These are phyloP conservation scores for Dicentrarchus labrax DNA, from an alignment of 2,113 vertebrate genomes.

Conservation along the genomic window DNA sequence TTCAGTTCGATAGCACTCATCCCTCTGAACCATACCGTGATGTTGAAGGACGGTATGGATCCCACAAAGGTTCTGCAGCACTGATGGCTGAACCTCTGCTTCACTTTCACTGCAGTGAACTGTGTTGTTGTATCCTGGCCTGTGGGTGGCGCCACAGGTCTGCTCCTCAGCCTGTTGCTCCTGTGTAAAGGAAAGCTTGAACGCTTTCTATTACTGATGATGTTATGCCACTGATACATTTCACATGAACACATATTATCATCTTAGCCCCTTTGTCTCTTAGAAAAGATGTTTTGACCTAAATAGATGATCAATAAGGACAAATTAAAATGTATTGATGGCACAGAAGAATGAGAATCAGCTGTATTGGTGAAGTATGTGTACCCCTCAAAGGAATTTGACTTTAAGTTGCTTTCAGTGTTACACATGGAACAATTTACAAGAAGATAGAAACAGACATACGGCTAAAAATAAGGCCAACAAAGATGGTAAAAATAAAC, in stretches of 20 bases:
- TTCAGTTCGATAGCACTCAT: too few relatives aligned
- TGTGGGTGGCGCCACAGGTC: constrained; percentile 31
- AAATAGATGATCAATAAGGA: background rate
- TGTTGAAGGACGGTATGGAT: too few relatives aligned
- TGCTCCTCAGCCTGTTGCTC: background rate
- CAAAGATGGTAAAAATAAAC: background rate
- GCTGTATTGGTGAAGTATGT: too few relatives aligned
- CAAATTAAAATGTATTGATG: background rate
- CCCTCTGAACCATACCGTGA: too few relatives aligned
- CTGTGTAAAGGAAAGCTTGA: background rate
- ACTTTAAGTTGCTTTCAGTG: background rate
- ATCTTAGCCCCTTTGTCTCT: background rate
- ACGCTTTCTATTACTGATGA: background rate
- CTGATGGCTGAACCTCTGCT: too few relatives aligned
- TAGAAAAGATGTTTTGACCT: background rate
- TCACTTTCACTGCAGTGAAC: background rate
- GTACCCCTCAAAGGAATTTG: background rate
- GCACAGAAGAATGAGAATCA: background rate
- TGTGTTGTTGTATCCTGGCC: background rate
- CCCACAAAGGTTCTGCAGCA: too few relatives aligned
- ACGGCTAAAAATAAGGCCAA: too few relatives aligned
- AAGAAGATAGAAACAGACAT: background rate
- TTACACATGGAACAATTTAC: background rate
- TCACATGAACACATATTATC: background rate
- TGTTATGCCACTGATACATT: background rate